Conservation (phyloP, 92 coral and sea anemone genomes). For the Zoanthus sansibaricus region DNA sequence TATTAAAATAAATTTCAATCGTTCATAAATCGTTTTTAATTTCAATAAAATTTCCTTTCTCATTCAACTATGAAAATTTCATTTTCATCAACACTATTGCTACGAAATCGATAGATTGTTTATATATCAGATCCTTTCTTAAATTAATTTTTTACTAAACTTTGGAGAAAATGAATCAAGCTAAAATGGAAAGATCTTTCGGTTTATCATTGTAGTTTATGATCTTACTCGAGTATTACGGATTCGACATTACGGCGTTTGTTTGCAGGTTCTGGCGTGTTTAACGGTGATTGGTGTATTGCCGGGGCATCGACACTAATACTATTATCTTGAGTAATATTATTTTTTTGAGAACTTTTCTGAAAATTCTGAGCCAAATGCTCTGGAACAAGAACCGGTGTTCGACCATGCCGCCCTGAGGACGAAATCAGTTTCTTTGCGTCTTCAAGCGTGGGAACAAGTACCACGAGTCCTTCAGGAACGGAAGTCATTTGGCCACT, state of each 20-base stretch:
- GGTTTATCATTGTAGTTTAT: neutral
- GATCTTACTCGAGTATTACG: conserved; percentile 15
- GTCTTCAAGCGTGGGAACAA: conserved; percentile 93
- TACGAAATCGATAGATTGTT: neutral
- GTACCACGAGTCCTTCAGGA: conserved; percentile 89
- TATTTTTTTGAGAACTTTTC: conserved; percentile 19
- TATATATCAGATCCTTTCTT: neutral
- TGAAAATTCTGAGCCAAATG: conserved; percentile 63
- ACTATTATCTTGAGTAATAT: neutral
- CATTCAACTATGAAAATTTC: neutral
- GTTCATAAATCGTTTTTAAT: neutral
- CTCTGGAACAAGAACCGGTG: conserved; percentile 86
- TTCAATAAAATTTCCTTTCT: neutral
- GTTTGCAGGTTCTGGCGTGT: conserved; percentile 38
- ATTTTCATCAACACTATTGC: neutral
- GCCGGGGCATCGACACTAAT: neutral
- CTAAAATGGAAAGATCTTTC: neutral
- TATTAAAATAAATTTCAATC: neutral
- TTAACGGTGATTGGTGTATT: conserved; percentile 30
- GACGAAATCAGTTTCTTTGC: conserved; percentile 86
- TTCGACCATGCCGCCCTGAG: conserved; percentile 73
- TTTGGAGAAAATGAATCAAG: neutral
- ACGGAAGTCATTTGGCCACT: conserved; percentile 65
- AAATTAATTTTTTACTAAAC: neutral
- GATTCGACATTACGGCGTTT: conserved; percentile 34